phyloP scores from a whole-genome alignment of 2,797 vertebrate genomes.

The Malurus splendens region DNA sequence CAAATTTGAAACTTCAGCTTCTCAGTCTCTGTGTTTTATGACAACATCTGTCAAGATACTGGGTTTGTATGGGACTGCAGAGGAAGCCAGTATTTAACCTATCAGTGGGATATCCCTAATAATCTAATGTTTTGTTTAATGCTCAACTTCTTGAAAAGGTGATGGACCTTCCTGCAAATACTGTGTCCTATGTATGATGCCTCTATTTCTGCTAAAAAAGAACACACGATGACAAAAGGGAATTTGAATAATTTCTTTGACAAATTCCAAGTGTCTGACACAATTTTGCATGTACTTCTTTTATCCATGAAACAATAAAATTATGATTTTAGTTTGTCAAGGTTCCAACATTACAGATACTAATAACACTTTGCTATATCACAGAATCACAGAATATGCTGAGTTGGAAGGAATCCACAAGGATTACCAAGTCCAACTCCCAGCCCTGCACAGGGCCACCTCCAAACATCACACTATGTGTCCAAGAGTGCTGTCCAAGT shows the following conservation, averaged over 20 bases:
- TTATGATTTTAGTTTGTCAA: neutral
- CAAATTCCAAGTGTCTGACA: neutral
- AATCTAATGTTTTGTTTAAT: neutral
- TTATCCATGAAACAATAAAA: neutral
- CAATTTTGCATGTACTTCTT: neutral
- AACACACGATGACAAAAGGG: neutral
- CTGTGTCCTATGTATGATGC: neutral
- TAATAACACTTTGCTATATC: neutral
- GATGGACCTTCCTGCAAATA: neutral
- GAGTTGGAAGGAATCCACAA: neutral
- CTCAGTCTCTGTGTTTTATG: neutral
- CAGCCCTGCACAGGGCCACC: neutral
- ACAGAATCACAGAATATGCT: neutral
- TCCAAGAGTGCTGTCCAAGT: neutral
- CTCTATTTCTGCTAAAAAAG: neutral
- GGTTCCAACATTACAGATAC: neutral
- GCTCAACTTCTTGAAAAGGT: neutral
- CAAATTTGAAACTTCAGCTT: neutral
- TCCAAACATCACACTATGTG: neutral
- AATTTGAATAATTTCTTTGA: neutral
- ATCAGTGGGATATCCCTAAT: rapidly evolving
- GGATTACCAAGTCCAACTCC: too few relatives aligned
- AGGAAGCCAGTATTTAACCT: neutral
- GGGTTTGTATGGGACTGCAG: neutral
- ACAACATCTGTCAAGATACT: neutral